Evolutionary conservation across 2,797 vertebrate genomes (phyloP).

Genomic region (Carduelis carduelis): DNA sequence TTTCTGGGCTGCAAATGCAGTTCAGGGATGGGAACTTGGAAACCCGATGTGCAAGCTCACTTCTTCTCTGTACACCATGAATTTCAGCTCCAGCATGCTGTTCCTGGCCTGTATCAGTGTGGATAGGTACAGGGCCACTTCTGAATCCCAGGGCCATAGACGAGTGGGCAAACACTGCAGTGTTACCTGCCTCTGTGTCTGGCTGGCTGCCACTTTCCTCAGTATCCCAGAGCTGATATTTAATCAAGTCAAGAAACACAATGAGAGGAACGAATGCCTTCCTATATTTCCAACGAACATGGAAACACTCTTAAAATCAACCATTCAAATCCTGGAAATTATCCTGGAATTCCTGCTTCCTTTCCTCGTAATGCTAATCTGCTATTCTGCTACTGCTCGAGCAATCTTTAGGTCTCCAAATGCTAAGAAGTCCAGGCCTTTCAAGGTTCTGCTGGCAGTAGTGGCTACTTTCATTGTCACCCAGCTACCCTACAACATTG

Average conservation of each 20-base stretch:
- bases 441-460: conserved; percentile 83
- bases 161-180: conserved; percentile 70
- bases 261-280: conserved; percentile 75
- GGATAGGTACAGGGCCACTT: conserved; percentile 82
- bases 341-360: conserved; percentile 86
- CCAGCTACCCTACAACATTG: conserved; percentile 87
- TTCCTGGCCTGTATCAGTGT: conserved; percentile 91
- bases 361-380: conserved; percentile 85
- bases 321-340: conserved; percentile 85
- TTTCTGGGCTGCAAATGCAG: conserved; percentile 89
- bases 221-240: conserved; percentile 86
- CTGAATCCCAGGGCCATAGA: background rate
- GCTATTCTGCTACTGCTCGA: conserved; percentile 79
- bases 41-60: conserved; percentile 82
- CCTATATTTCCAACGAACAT: conserved; percentile 76
- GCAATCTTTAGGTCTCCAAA: conserved; percentile 77
- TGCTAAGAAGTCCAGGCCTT: conserved; percentile 76
- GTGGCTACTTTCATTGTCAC: conserved; percentile 86
- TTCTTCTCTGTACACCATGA: conserved; percentile 85
- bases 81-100: conserved; percentile 92
- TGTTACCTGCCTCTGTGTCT: conserved; percentile 79
- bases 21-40: conserved; percentile 78
- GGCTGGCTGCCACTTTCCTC: conserved; percentile 79
- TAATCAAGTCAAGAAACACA: conserved; percentile 74
- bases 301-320: conserved; percentile 75